Conservation (phyloP, 1,140 invertebrate species). For the Pinna nobilis region DNA sequence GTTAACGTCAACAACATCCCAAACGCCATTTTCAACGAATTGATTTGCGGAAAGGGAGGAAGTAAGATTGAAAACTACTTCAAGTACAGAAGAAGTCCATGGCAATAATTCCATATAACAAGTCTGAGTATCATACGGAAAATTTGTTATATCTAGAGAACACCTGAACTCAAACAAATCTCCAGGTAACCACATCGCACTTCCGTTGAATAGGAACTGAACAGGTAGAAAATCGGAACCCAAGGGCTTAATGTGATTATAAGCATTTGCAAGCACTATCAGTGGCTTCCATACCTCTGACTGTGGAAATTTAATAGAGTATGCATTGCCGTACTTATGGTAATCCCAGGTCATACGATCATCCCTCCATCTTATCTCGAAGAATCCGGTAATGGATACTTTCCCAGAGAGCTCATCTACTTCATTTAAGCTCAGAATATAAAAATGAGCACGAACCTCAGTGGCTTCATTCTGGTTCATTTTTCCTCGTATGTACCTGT, state of each 20-base stretch:
- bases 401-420: slow-evolving; percentile 46
- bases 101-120: slow-evolving; percentile 33
- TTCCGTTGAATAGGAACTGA: slow-evolving; percentile 14
- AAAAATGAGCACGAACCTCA: neutral
- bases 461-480: neutral
- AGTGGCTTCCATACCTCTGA: slow-evolving; percentile 38
- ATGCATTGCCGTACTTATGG: neutral
- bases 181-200: slow-evolving; percentile 34
- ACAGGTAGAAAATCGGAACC: slow-evolving; percentile 25
- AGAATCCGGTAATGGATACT: slow-evolving; percentile 33
- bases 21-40: slow-evolving; percentile 11
- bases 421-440: slow-evolving; percentile 22
- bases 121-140: slow-evolving; percentile 40
- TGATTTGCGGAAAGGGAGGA: too few relatives aligned
- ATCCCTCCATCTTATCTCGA: slow-evolving; percentile 41
- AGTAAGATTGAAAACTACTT: neutral
- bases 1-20: slow-evolving; percentile 3
- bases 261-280: slow-evolving; percentile 33
- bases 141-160: slow-evolving; percentile 36
- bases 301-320: slow-evolving; percentile 21
- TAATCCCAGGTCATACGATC: neutral
- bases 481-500: too few relatives aligned
- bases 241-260: slow-evolving; percentile 18
- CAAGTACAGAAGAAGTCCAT: slow-evolving; percentile 31
- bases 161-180: slow-evolving; percentile 33